Percentiles rank a stretch among this genome's conserved stretches.
These are phyloP conservation scores for Sceloporus tristichus DNA, from an alignment of 2,113 vertebrate species.

Conservation along the genomic window DNA sequence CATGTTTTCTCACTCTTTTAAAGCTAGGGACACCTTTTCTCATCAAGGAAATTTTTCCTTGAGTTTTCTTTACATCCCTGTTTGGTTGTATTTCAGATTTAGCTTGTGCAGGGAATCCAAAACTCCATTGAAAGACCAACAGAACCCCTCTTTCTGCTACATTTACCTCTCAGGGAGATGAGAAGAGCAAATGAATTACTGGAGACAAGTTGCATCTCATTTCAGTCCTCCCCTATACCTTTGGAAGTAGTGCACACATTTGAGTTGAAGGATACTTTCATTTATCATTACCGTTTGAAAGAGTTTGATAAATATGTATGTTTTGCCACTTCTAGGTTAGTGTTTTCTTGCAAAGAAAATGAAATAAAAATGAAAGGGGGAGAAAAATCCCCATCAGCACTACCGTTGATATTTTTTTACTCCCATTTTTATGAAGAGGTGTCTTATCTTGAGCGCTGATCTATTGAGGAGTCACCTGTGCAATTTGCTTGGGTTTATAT, in stretches of 20 bases:
- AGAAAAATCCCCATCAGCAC: neutral
- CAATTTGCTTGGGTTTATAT: conserved; percentile 57
- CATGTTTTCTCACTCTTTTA: no score
- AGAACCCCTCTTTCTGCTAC: neutral
- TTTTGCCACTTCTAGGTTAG: conserved; percentile 24
- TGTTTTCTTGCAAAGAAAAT: conserved; percentile 67
- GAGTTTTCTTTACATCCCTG: neutral
- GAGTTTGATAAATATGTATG: conserved; percentile 76
- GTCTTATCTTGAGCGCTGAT: conserved; percentile 51
- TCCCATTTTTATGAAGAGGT: conserved; percentile 60
- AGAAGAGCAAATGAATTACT: conserved; percentile 45
- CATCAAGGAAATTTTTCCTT: no score
- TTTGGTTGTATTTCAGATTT: conserved; percentile 15
- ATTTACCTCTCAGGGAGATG: conserved; percentile 28
- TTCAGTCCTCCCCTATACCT: conserved; percentile 41
- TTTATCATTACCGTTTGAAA: conserved; percentile 62
- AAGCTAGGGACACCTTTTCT: no score
- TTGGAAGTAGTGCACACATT: conserved; percentile 34
- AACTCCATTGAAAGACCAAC: conserved; percentile 13
- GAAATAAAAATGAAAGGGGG: conserved; percentile 66
- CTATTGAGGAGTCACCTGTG: conserved; percentile 41
- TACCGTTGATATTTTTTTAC: conserved; percentile 44
- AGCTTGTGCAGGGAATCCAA: conserved; percentile 40
- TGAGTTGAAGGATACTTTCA: conserved; percentile 63
- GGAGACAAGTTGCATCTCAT: conserved; percentile 51